These are phyloP conservation scores for Drymonia ruficornis DNA, from an alignment of 2,888 invertebrate species.

Conservation along the genomic window DNA sequence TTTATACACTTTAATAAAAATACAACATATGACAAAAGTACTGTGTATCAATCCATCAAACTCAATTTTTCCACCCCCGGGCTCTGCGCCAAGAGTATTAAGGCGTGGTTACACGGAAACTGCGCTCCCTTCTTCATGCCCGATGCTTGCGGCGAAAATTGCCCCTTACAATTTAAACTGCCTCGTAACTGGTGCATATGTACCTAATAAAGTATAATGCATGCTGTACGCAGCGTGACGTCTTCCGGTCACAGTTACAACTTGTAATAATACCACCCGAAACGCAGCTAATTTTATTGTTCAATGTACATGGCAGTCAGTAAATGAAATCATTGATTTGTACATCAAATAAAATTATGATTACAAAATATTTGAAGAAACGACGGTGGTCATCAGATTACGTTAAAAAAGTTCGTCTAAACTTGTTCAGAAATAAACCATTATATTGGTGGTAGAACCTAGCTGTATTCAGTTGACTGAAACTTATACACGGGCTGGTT, in stretches of 20 bases:
- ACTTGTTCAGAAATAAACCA: slow-evolving; percentile 3
- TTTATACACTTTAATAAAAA: too few relatives aligned
- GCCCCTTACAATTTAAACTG: slow-evolving; percentile 66
- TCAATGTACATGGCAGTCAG: slow-evolving; percentile 7
- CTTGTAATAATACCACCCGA: slow-evolving; percentile 29
- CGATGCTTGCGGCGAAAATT: slow-evolving; percentile 70
- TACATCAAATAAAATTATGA: neutral
- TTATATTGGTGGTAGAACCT: too few relatives aligned
- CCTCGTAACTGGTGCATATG: slow-evolving; percentile 69
- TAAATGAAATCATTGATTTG: neutral
- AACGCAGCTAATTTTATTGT: slow-evolving; percentile 27
- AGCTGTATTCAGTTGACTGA: too few relatives aligned
- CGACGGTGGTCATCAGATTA: neutral
- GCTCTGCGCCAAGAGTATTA: slow-evolving; percentile 53
- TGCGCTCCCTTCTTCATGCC: slow-evolving; percentile 65
- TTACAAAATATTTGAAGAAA: neutral
- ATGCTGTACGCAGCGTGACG: slow-evolving; percentile 66
- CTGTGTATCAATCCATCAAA: neutral
- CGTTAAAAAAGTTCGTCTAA: neutral
- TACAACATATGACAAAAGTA: too few relatives aligned
- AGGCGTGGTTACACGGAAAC: slow-evolving; percentile 72
- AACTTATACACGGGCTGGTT: too few relatives aligned
- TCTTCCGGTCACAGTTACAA: slow-evolving; percentile 63
- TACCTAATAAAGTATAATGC: slow-evolving; percentile 67
- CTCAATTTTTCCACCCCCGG: neutral